Conservation (phyloP, 2,797 vertebrate species). For the Sebastes variabilis region DNA sequence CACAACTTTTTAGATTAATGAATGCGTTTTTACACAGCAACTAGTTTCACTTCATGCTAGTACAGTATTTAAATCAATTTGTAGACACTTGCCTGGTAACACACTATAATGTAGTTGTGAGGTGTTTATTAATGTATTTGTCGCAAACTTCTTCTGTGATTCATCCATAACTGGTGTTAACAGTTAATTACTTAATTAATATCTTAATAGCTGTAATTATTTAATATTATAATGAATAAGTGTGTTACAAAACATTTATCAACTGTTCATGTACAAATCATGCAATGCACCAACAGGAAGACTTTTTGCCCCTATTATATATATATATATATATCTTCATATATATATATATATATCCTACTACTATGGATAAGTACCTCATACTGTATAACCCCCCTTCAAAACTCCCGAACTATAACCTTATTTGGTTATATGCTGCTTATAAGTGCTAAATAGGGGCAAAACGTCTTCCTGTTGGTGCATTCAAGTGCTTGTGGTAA, state of each 20-base stretch:
- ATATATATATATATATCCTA: no score
- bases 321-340: no score
- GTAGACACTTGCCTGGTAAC: neutral
- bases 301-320: no score
- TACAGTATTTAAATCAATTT: neutral
- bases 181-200: neutral
- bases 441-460: neutral
- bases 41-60: neutral
- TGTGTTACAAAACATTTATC: neutral
- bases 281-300: no score
- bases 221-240: neutral
- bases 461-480: neutral
- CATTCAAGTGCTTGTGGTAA: neutral
- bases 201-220: no score
- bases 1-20: neutral
- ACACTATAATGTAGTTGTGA: neutral
- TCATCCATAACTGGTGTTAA: neutral
- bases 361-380: no score
- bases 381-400: no score
- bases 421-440: neutral
- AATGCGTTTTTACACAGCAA: neutral
- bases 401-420: neutral
- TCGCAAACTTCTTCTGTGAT: no score
- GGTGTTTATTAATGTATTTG: no score
- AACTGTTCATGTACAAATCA: neutral